Evolutionary conservation across 2,797 vertebrate species (phyloP).

Genomic region (Gephyroberyx darwinii): DNA sequence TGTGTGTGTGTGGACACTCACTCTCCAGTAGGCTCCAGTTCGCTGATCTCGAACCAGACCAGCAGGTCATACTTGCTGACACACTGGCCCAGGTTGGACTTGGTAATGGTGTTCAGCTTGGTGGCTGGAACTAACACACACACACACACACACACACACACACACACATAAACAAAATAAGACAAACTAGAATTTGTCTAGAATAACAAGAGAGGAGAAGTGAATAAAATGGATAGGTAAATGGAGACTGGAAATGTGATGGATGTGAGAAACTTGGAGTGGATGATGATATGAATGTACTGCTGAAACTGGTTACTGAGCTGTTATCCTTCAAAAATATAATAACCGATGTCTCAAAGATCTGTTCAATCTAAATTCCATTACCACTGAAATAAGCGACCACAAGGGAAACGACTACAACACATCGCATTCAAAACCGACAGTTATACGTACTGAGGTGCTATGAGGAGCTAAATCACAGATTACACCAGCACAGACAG

Average conservation of each 20-base stretch:
- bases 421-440: conserved; percentile 14
- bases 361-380: neutral
- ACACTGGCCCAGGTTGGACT: conserved; percentile 94
- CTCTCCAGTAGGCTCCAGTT: conserved; percentile 99
- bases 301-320: neutral
- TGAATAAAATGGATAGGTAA: conserved; percentile 2
- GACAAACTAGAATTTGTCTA: too few relatives aligned
- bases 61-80: conserved; percentile 98
- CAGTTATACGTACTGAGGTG: neutral
- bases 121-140: conserved; percentile 90
- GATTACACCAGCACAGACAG: conserved; percentile 54
- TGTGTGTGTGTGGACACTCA: conserved; percentile 79
- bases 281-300: neutral
- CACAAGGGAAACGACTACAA: neutral
- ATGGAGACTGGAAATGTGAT: conserved; percentile 7
- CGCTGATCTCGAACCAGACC: conserved; percentile 99
- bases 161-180: neutral
- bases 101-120: conserved; percentile 94
- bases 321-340: neutral
- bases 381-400: conserved; percentile 1
- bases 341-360: neutral
- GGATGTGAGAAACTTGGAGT: neutral
- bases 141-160: conserved; percentile 15
- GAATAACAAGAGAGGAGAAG: neutral
- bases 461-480: conserved; percentile 45